Percentiles rank a stretch among this genome's conserved stretches.
These are phyloP conservation scores for Calidris pugnax DNA, from an alignment of 2,113 vertebrate species.

Conservation along the genomic window DNA sequence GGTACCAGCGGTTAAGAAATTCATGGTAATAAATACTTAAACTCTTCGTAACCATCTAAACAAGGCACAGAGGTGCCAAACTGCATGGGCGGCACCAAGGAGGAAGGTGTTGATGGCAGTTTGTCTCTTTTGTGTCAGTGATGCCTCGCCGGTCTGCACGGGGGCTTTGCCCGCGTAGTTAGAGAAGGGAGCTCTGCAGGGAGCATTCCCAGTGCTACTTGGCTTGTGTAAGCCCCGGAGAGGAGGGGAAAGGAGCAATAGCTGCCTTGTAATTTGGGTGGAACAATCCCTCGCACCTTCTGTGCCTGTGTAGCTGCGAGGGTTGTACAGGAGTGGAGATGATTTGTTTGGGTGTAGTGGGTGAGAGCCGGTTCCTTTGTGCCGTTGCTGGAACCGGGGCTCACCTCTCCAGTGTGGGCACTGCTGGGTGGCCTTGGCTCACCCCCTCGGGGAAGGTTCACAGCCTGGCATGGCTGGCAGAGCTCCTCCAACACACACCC, in stretches of 20 bases:
- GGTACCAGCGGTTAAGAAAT: constrained; percentile 1
- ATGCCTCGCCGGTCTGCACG: background rate
- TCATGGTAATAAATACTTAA: background rate
- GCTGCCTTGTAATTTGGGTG: constrained; percentile 43
- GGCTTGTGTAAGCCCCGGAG: constrained; percentile 5
- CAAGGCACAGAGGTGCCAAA: constrained; percentile 54
- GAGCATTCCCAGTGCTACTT: background rate
- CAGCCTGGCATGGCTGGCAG: background rate
- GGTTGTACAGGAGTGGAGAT: constrained; percentile 13
- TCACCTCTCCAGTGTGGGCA: background rate
- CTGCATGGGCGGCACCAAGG: constrained; percentile 35
- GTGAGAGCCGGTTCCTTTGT: constrained; percentile 3
- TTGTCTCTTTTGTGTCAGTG: constrained; percentile 56
- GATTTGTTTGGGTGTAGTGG: constrained; percentile 50
- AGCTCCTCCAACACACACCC: background rate
- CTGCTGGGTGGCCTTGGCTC: background rate
- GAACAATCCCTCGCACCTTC: constrained; percentile 65
- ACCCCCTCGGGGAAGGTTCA: fast-evolving
- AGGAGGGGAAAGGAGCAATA: constrained; percentile 52
- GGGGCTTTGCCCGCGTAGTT: background rate
- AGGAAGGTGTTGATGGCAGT: constrained; percentile 57
- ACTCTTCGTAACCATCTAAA: constrained; percentile 20
- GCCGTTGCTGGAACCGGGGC: background rate
- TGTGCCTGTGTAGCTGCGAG: constrained; percentile 45
- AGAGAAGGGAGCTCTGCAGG: background rate